phyloP scores from a whole-genome alignment of 2,113 vertebrate species.

The Pachycephala philippinensis region DNA sequence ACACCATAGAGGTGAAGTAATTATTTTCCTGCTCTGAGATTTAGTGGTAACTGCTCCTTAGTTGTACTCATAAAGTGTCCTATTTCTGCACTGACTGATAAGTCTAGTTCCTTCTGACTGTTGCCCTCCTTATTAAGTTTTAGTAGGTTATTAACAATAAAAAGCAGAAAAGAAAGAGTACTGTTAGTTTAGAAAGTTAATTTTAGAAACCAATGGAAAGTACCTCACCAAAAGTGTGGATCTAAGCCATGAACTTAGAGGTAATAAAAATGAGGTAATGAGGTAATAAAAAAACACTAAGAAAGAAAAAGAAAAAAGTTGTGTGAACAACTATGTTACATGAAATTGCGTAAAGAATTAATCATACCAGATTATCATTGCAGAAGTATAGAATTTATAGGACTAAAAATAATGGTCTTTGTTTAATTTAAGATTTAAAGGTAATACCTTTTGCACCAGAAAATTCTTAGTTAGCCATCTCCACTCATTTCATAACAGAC shows the following conservation, averaged over 20 bases:
- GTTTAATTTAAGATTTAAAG: neutral
- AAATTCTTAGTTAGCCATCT: neutral
- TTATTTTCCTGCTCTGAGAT: neutral
- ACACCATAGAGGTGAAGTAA: neutral
- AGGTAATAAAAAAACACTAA: neutral
- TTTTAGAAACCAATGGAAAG: neutral
- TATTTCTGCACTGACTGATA: neutral
- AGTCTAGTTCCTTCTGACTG: neutral
- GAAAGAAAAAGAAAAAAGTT: neutral
- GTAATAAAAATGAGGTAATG: neutral
- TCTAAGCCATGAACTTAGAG: neutral
- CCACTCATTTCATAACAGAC: neutral
- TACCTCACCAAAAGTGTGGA: neutral
- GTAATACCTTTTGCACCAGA: neutral
- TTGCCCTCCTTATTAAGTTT: neutral
- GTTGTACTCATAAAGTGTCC: neutral
- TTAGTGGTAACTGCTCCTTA: neutral
- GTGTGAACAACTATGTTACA: neutral
- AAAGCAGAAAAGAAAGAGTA: neutral
- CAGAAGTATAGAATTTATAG: neutral
- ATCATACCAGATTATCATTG: neutral
- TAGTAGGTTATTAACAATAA: neutral
- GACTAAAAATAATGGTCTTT: neutral
- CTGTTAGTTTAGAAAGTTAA: neutral
- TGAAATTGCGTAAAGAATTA: neutral